phyloP scores from a whole-genome alignment of 2,888 invertebrate species.

The Andrena fulva region DNA sequence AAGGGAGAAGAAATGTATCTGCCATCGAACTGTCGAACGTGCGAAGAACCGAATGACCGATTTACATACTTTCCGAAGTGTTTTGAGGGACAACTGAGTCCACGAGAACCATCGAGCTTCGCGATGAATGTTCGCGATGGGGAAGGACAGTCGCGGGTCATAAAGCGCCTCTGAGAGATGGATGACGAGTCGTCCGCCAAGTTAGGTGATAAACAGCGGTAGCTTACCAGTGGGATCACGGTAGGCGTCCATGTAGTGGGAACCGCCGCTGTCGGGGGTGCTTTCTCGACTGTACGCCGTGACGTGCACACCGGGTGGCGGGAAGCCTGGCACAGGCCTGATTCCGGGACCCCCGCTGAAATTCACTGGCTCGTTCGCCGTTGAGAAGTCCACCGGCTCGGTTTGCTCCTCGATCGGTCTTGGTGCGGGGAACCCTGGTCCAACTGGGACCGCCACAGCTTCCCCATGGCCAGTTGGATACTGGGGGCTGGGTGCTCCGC shows the following conservation, averaged over 20 bases:
- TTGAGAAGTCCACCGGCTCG: slow-evolving; percentile 90
- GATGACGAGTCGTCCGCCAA: slow-evolving; percentile 41
- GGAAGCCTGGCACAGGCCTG: slow-evolving; percentile 86
- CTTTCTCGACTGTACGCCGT: slow-evolving; percentile 92
- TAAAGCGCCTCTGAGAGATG: slow-evolving; percentile 49
- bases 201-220: slow-evolving; percentile 61
- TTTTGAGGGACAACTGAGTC: background rate
- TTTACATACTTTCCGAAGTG: background rate
- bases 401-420: slow-evolving; percentile 88
- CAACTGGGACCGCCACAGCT: slow-evolving; percentile 85
- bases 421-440: slow-evolving; percentile 86
- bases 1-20: no score
- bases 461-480: slow-evolving; percentile 86
- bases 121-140: slow-evolving; percentile 25
- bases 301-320: slow-evolving; percentile 87
- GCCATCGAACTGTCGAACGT: no score
- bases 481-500: slow-evolving; percentile 87
- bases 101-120: background rate
- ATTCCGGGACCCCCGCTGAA: slow-evolving; percentile 86
- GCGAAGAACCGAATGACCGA: background rate
- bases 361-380: slow-evolving; percentile 88
- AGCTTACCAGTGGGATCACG: slow-evolving; percentile 93
- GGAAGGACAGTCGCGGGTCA: slow-evolving; percentile 52
- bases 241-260: slow-evolving; percentile 95
- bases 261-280: slow-evolving; percentile 95